Evolutionary conservation across 2,113 vertebrate species (phyloP), one percentile per base, ranked within the genome.

Genomic region (Laticauda laticaudata): DNA sequence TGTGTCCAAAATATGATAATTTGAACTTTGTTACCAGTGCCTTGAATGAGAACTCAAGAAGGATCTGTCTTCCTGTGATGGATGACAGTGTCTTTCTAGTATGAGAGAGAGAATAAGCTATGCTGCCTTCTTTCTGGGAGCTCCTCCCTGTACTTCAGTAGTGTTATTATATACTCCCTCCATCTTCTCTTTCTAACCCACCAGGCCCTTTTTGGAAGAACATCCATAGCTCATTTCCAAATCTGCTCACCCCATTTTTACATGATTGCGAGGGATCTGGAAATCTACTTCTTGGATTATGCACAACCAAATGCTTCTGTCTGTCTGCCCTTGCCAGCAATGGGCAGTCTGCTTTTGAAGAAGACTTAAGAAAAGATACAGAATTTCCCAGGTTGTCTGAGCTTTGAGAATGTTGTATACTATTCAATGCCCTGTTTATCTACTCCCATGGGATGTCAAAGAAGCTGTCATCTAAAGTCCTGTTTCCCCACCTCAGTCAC

Each of bases 371-470:
- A 29, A 15, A 12, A 45, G 90, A n/a, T 4, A 4, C 87, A 87
- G n/a, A 93, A 90, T 54, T 14, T 26, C 26, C 85, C 21, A 48
- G 61, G 45, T 48, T n/a, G 34, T 24, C 48, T 56, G 86, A 9
- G 11, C 12, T 85, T 1, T 0, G 89, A 64, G 93, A 95, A 95
- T 94, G 91, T 24, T 55, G 53, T 39, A 20, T 18, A 39, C 93
- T 64, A 91, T 95, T 95, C 59, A 61, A 43, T 55, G 93, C 88
- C 88, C 87, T 93, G 87, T 90, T 96, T 94, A 87, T 93, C 94
- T 48, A 89, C 91, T 96, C 94, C 94, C 96, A 95, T 90, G 93
- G 93, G 93, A 94, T 94, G 89, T 92, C 94, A 94, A 94, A 92
- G 92, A 93, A 93, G 93, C 91, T 93, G 75, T 96, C 93, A 94